Evolutionary conservation across 2,888 invertebrate species (phyloP).

Genomic region (Saturnia pavonia): DNA sequence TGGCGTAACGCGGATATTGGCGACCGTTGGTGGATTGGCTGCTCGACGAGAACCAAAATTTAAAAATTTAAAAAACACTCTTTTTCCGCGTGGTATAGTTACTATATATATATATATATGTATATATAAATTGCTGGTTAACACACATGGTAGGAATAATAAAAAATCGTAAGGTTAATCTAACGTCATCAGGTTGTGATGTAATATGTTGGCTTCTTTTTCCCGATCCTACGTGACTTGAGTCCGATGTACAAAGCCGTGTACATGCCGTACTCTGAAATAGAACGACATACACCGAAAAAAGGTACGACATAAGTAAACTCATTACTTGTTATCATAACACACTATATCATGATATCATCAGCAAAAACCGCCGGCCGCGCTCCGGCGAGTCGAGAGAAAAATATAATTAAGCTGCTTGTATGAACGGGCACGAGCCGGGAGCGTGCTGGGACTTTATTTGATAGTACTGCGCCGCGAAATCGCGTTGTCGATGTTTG

Average conservation of each 20-base stretch:
- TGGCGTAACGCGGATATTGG: too few relatives aligned
- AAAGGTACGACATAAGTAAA: slow-evolving; percentile 9
- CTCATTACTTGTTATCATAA: slow-evolving; percentile 21
- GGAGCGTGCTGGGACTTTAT: slow-evolving; percentile 54
- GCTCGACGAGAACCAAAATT: too few relatives aligned
- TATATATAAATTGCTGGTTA: too few relatives aligned
- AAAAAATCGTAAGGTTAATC: too few relatives aligned
- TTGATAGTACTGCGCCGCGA: slow-evolving; percentile 17
- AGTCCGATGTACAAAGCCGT: too few relatives aligned
- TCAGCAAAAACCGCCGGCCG: slow-evolving; percentile 24
- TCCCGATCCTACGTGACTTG: too few relatives aligned
- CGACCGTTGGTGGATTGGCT: too few relatives aligned
- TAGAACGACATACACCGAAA: neutral
- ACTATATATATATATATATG: too few relatives aligned
- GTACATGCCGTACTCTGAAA: neutral
- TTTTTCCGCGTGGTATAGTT: too few relatives aligned
- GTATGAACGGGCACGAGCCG: slow-evolving; percentile 68
- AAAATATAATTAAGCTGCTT: slow-evolving; percentile 72
- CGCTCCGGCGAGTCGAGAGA: slow-evolving; percentile 37
- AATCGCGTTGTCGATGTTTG: slow-evolving; percentile 25
- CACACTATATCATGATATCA: slow-evolving; percentile 11
- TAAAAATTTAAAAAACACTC: too few relatives aligned
- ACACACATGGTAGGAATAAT: too few relatives aligned
- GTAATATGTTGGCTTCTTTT: neutral
- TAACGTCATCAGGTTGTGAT: neutral